phyloP scores from a whole-genome alignment of 2,797 vertebrate genomes.

The Mus spretus region DNA sequence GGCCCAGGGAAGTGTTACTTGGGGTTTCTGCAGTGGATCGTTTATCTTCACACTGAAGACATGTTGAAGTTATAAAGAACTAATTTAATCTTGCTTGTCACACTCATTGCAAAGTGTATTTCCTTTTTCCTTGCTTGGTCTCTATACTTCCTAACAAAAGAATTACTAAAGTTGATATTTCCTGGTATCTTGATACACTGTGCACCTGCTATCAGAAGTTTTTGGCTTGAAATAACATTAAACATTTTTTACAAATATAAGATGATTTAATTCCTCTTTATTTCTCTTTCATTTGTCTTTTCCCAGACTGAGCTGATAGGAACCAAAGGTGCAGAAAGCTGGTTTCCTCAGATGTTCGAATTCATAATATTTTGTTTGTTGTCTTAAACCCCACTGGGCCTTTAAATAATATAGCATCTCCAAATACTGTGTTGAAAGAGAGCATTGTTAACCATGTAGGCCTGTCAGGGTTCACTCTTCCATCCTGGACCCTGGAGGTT shows the following conservation, averaged over 20 bases:
- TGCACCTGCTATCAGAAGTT: constrained; percentile 19
- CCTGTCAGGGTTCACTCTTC: neutral
- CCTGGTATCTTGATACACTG: neutral
- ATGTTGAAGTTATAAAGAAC: constrained; percentile 26
- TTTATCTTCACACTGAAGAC: neutral
- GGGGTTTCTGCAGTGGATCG: neutral
- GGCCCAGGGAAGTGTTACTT: neutral
- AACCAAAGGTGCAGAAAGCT: constrained; percentile 29
- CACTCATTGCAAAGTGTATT: constrained; percentile 19
- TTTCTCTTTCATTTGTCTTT: constrained; percentile 38
- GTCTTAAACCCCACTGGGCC: neutral
- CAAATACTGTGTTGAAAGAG: constrained; percentile 8
- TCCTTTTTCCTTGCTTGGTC: neutral
- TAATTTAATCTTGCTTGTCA: neutral
- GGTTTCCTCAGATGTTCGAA: constrained; percentile 38
- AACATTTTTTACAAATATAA: constrained; percentile 34
- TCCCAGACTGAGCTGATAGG: neutral
- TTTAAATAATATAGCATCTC: neutral
- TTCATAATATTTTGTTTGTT: constrained; percentile 33
- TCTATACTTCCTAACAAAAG: constrained; percentile 24
- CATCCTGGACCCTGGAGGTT: neutral
- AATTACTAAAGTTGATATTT: constrained; percentile 19
- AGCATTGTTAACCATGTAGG: neutral
- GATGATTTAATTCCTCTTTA: neutral
- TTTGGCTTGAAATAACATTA: constrained; percentile 39